Conservation (phyloP, 2,888 invertebrate genomes). For the Yponomeuta plumbellus region DNA sequence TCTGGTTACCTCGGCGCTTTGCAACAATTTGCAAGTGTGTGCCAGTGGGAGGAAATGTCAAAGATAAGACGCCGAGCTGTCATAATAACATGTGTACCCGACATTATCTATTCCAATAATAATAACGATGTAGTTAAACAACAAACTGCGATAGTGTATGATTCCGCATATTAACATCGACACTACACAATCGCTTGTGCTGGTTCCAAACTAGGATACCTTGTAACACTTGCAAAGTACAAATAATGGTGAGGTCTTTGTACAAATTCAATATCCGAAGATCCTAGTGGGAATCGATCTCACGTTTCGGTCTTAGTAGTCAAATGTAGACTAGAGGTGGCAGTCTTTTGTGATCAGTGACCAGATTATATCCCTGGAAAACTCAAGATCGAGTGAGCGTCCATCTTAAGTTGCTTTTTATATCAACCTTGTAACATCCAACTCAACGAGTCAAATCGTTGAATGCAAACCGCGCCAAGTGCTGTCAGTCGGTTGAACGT, state of each 20-base stretch:
- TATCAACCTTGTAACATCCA: neutral
- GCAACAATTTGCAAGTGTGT: conserved; percentile 10
- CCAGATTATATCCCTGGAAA: neutral
- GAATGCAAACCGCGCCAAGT: neutral
- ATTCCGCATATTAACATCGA: neutral
- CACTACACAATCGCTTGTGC: no score
- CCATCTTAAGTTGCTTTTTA: neutral
- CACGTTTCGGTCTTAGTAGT: no score
- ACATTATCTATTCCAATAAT: conserved; percentile 5
- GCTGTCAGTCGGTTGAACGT: neutral
- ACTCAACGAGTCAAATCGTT: neutral
- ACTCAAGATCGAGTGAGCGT: neutral
- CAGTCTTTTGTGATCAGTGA: no score
- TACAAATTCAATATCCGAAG: no score
- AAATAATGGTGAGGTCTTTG: no score
- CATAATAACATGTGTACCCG: conserved; percentile 7
- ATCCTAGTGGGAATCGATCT: no score
- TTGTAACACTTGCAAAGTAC: no score
- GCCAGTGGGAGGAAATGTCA: conserved; percentile 5
- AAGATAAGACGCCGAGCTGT: conserved; percentile 6
- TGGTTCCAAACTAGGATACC: no score
- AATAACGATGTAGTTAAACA: neutral
- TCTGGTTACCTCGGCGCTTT: conserved; percentile 9
- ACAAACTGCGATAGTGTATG: neutral
- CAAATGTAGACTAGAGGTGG: no score